phyloP scores from a whole-genome alignment of 2,888 invertebrate species.

The Syrista parreyssii region DNA sequence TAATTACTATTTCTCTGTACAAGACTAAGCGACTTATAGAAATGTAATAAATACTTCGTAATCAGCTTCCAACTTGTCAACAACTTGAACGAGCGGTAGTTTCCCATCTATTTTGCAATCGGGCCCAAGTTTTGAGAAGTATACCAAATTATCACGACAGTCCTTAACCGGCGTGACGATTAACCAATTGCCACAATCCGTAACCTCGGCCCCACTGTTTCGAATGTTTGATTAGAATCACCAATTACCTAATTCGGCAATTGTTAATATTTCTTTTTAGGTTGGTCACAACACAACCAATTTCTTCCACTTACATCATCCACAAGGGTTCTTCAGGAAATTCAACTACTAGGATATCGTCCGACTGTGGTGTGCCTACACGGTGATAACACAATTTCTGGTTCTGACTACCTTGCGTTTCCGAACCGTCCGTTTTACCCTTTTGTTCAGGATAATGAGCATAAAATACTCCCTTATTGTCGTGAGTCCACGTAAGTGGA shows the following conservation, averaged over 20 bases:
- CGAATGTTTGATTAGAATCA: not conserved
- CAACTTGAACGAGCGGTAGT: constrained; percentile 81
- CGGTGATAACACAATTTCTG: constrained; percentile 96
- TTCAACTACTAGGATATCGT: constrained; percentile 89
- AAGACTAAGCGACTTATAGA: not conserved
- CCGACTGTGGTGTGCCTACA: constrained; percentile 84
- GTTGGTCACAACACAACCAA: not conserved
- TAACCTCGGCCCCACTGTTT: constrained; percentile 82
- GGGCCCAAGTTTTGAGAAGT: constrained; percentile 81
- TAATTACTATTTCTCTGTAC: not conserved
- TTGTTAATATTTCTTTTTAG: not conserved
- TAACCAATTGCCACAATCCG: constrained; percentile 92
- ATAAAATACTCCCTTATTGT: constrained; percentile 95
- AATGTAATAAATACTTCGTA: constrained; percentile 77
- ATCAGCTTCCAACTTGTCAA: constrained; percentile 92
- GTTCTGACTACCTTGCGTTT: constrained; percentile 86
- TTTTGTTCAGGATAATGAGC: constrained; percentile 84
- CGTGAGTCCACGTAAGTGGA: constrained; percentile 92
- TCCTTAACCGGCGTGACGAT: constrained; percentile 86
- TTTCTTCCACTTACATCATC: constrained; percentile 79
- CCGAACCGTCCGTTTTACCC: constrained; percentile 91
- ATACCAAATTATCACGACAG: constrained; percentile 92
- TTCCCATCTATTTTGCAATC: constrained; percentile 73
- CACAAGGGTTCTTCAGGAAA: constrained; percentile 93
- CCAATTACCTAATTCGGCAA: not conserved